Base-by-base conservation (phyloP, 2,797 vertebrate species). In the Gila robusta region DNA sequence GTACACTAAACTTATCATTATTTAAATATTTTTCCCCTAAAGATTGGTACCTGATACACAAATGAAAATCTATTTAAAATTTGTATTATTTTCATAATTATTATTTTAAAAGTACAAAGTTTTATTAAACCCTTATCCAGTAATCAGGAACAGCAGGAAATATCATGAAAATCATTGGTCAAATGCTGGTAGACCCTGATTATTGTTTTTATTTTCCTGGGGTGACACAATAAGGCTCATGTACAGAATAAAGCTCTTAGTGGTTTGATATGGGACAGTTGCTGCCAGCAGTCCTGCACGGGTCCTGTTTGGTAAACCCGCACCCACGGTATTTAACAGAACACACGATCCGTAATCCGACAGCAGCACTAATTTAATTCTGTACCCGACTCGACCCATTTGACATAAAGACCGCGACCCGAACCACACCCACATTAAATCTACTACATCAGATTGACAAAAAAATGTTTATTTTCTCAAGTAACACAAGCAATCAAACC, bases 261-360 rank as follows among this genome's bases (percentile, higher is more conserved):
- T 4, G 10, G 71, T 79, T 59, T 49, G 77, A 82, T 71, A 41
- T 23, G 37, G n/a, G 71, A 62, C 39, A 17, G 70, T 44, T 73
- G 47, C 47, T 49, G 47, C 4, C 14, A 44, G 11, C 44, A 44
- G 11, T 44, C 49, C 49, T 54, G 49, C 49, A 54, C 19, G 2
- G 17, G 49, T 54, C 17, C 17, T 54, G 49, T 54, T 54, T 54
- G 17, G 49, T 54, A 21, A 54, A 54, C 49, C 17, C 49, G 2
- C 17, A 54, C 49, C 17, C 17, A 2, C 17, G 21, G 49, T 21
- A 19, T 6, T 54, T 54, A 2, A 54, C 17, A 54, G 6, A 54
- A 54, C 49, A 54, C 49, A 6, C 17, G 19, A 54, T 1, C 17
- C 6, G 6, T 54, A 7, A 54, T 54, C 49, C 16, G 49, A 54